These are phyloP conservation scores for Zhuqinia jingwanae DNA, from an alignment of 2,888 invertebrate genomes.

Conservation along the genomic window DNA sequence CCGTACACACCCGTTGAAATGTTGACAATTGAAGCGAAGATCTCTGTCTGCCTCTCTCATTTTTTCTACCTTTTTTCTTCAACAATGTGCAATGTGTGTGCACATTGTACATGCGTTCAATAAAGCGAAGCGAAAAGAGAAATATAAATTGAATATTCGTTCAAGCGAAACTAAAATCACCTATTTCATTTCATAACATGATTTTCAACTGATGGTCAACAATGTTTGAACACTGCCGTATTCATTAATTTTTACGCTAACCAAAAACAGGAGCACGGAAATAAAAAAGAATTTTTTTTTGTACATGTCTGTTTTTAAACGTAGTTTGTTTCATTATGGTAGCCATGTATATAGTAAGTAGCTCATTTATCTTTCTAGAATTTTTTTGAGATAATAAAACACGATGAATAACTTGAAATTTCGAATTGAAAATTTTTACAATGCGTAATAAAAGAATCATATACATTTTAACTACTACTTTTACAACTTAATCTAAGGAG, in stretches of 20 bases:
- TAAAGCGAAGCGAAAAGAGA: neutral
- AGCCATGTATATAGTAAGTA: too few relatives aligned
- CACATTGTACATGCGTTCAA: neutral
- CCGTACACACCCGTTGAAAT: neutral
- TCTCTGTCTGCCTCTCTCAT: neutral
- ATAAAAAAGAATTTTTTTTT: neutral
- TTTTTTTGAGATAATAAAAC: too few relatives aligned
- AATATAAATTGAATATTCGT: conserved; percentile 11
- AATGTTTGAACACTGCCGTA: neutral
- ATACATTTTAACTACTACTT: too few relatives aligned
- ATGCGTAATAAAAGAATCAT: too few relatives aligned
- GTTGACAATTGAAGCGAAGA: conserved; percentile 30
- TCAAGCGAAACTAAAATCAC: conserved; percentile 57
- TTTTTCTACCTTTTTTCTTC: neutral
- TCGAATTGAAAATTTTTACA: too few relatives aligned
- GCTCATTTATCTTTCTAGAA: too few relatives aligned
- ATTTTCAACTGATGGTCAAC: conserved; percentile 31
- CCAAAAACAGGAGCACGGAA: conserved; percentile 37
- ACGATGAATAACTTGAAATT: too few relatives aligned
- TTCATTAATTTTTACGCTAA: neutral
- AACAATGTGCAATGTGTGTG: neutral
- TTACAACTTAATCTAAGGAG: too few relatives aligned
- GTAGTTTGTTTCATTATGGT: neutral
- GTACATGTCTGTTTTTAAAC: neutral
- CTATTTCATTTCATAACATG: conserved; percentile 35